A percentile compares a stretch with the other conserved stretches of the same genome.
Evolutionary conservation across 1,140 invertebrate species (phyloP).

Genomic region (Conus ventricosus): DNA sequence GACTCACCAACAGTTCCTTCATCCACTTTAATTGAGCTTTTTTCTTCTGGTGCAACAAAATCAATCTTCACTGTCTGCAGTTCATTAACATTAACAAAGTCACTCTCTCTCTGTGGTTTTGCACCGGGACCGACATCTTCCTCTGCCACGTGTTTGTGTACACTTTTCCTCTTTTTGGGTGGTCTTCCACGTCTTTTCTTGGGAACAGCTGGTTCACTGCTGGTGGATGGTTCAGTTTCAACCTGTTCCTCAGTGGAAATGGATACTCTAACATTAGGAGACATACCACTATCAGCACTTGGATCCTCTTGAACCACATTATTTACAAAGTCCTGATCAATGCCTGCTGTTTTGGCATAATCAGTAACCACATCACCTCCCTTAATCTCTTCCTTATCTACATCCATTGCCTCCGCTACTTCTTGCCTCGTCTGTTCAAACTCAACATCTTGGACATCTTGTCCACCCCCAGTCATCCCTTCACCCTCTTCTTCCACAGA

Average conservation of each 20-base stretch:
- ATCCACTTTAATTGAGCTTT: background rate
- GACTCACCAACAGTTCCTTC: background rate
- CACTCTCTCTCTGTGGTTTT: background rate
- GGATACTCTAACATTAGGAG: background rate
- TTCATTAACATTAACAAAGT: background rate
- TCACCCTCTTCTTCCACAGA: background rate
- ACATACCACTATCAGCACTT: background rate
- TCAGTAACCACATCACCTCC: background rate
- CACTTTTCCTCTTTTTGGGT: background rate
- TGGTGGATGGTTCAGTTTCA: background rate
- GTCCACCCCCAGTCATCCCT: background rate
- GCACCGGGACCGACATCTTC: background rate
- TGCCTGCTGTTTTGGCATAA: background rate
- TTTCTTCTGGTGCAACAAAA: background rate
- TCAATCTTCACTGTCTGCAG: background rate
- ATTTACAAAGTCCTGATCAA: background rate
- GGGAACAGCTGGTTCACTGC: background rate
- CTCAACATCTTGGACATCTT: background rate
- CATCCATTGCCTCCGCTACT: background rate
- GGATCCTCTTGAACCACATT: background rate
- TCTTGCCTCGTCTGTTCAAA: background rate
- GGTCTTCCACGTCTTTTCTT: constrained; percentile 18
- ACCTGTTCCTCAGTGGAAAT: background rate
- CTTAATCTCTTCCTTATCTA: background rate
- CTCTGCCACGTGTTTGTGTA: background rate